Evolutionary conservation across 2,888 invertebrate species (phyloP).

Genomic region (Caenorhabditis panamensis): DNA sequence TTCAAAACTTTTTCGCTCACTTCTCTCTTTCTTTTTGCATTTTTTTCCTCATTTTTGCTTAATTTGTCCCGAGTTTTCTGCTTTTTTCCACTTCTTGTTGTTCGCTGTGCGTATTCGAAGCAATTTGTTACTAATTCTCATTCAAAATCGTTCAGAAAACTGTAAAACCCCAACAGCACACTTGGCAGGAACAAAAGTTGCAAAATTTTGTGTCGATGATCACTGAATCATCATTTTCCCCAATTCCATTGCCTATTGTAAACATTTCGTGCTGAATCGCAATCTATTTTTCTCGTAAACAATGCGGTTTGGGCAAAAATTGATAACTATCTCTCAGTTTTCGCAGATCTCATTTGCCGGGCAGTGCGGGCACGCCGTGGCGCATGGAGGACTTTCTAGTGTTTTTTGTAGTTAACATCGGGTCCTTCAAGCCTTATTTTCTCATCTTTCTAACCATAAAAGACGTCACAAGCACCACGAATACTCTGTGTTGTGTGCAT

Average conservation of each 20-base stretch:
- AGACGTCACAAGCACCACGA: neutral
- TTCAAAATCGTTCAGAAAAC: too few species aligned
- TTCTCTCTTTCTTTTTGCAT: neutral
- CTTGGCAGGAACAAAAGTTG: too few species aligned
- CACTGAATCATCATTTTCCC: neutral
- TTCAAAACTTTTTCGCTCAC: neutral
- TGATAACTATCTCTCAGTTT: neutral
- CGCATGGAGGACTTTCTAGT: too few species aligned
- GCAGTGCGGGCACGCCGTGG: too few species aligned
- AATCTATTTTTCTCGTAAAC: neutral
- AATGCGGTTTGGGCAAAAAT: neutral
- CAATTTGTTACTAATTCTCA: too few species aligned
- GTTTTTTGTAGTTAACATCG: too few species aligned
- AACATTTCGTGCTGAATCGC: neutral
- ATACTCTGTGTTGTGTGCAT: conserved; percentile 3
- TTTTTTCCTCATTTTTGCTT: neutral
- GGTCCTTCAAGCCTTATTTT: too few species aligned
- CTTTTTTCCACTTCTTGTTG: too few species aligned
- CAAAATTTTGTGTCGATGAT: neutral
- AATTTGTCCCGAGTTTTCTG: too few species aligned
- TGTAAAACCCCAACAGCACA: too few species aligned
- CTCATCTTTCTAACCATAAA: neutral
- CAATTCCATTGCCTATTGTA: neutral
- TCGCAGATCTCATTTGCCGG: too few species aligned
- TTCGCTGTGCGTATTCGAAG: too few species aligned